Conservation (phyloP, 2,797 vertebrate genomes). For the Heteromormyrus szaboi region DNA sequence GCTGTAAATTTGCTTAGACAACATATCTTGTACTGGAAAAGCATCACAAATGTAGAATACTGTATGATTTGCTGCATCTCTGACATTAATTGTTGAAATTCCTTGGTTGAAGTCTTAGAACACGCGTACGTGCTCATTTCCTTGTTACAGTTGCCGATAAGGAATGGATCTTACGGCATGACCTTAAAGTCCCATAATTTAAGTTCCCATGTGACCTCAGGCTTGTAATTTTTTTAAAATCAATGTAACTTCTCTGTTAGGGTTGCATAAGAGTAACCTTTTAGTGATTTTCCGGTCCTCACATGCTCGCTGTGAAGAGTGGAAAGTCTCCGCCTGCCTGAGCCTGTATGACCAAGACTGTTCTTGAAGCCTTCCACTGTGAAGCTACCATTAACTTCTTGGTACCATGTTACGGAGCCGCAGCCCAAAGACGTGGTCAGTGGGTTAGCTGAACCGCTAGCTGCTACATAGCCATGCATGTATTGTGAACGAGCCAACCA, state of each 20-base stretch:
- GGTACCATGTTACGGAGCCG: not conserved
- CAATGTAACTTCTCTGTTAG: not conserved
- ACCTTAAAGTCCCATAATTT: not conserved
- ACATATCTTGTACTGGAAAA: not conserved
- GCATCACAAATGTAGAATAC: not conserved
- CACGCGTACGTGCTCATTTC: not conserved
- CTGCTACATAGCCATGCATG: not conserved
- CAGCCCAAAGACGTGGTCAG: not conserved
- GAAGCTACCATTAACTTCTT: not conserved
- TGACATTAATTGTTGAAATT: not conserved
- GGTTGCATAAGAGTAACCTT: not conserved
- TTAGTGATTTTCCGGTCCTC: not conserved
- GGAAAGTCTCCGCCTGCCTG: not conserved
- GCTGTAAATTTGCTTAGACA: not conserved
- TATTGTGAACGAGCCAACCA: not conserved
- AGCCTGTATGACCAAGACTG: not conserved
- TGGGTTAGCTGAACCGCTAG: not conserved
- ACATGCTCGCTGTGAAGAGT: not conserved
- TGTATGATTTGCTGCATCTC: not conserved
- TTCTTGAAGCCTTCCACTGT: not conserved
- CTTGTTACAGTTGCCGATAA: not conserved
- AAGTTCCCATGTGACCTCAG: not conserved
- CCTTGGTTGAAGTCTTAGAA: not conserved
- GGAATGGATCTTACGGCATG: not conserved
- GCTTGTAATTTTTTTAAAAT: not conserved